A percentile compares a stretch with the other conserved stretches of the same genome.
These are phyloP conservation scores for Oryctolagus cuniculus DNA, from an alignment of 2,113 vertebrate genomes.

Conservation along the genomic window DNA sequence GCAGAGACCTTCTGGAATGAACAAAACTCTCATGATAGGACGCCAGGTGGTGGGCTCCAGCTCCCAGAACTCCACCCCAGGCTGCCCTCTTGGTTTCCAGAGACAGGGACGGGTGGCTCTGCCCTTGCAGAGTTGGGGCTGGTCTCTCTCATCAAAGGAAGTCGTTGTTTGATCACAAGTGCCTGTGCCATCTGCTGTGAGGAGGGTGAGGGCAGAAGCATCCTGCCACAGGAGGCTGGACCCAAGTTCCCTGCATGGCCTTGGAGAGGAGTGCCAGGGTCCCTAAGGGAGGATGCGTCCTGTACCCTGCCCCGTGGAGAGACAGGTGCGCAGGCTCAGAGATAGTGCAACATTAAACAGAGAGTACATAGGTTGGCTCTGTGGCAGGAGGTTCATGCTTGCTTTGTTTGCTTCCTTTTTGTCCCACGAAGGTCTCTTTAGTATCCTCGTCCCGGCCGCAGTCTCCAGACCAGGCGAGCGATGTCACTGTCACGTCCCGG, in stretches of 20 bases:
- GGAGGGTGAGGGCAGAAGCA: no score
- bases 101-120: neutral
- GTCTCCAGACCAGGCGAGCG: conserved; percentile 84
- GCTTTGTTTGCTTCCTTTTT: neutral
- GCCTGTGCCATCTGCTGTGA: neutral
- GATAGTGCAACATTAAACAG: neutral
- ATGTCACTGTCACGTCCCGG: conserved; percentile 58
- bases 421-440: conserved; percentile 84
- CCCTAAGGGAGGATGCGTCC: neutral
- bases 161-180: neutral
- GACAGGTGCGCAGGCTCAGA: neutral
- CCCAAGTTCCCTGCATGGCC: neutral
- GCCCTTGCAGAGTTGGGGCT: neutral
- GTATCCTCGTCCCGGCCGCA: conserved; percentile 83
- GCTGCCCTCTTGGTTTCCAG: neutral
- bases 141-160: neutral
- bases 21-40: neutral
- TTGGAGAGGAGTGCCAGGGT: neutral
- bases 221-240: neutral
- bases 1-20: neutral
- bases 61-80: neutral
- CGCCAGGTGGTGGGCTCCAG: neutral
- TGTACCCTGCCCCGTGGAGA: neutral
- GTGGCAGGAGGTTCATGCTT: neutral
- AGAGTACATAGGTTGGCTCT: neutral